Evolutionary conservation across 2,113 vertebrate genomes (phyloP).

Genomic region (Phaetusa simplex): DNA sequence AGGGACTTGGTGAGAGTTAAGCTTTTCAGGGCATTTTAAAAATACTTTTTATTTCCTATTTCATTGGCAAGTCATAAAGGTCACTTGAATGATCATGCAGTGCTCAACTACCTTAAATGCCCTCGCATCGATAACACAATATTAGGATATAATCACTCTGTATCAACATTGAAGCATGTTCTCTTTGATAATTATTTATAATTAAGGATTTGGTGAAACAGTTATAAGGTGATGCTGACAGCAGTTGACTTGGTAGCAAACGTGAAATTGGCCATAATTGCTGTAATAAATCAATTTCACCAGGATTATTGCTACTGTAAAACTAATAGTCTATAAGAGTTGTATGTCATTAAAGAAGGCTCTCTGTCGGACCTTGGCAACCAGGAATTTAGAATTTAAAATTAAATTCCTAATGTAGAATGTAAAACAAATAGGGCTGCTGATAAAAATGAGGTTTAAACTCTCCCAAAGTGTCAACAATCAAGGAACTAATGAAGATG

Average conservation of each 20-base stretch:
- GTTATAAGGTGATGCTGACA: neutral
- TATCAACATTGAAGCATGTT: neutral
- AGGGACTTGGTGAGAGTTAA: neutral
- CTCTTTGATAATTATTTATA: neutral
- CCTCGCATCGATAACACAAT: neutral
- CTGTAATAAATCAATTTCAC: slow-evolving; percentile 39
- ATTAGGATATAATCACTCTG: neutral
- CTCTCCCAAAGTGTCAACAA: neutral
- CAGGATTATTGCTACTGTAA: slow-evolving; percentile 31
- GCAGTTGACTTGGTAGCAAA: neutral
- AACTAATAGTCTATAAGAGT: slow-evolving; percentile 8
- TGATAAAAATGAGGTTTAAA: neutral
- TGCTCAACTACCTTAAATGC: neutral
- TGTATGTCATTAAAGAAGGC: neutral
- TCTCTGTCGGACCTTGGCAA: neutral
- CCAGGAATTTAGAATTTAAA: neutral
- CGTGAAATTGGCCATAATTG: neutral
- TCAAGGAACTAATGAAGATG: neutral
- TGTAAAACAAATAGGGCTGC: neutral
- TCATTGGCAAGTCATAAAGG: neutral
- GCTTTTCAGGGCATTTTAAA: neutral
- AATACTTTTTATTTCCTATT: neutral
- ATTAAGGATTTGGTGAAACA: neutral
- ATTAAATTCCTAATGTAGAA: neutral
- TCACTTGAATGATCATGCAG: neutral